phyloP scores from a whole-genome alignment of 2,797 vertebrate species.

The Antrozous pallidus region DNA sequence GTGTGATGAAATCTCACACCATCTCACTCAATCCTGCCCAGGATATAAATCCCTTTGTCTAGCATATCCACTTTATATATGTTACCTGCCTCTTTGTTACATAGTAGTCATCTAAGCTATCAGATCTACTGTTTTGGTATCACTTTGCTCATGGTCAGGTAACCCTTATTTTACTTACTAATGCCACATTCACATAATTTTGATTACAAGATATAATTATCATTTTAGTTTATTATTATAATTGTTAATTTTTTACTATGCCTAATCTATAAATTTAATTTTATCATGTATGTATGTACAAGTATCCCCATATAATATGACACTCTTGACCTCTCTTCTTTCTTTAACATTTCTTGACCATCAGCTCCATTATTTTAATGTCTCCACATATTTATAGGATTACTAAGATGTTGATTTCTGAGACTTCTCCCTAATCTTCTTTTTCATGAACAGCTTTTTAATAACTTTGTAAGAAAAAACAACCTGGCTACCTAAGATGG shows the following conservation, averaged over 20 bases:
- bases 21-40: background rate
- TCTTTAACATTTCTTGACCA: background rate
- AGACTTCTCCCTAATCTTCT: background rate
- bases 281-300: background rate
- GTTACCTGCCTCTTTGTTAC: background rate
- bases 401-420: background rate
- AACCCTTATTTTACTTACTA: background rate
- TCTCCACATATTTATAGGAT: background rate
- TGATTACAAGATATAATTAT: background rate
- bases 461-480: background rate
- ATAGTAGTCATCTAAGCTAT: background rate
- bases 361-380: background rate
- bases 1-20: background rate
- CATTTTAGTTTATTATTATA: background rate
- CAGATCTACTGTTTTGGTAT: background rate
- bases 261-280: background rate
- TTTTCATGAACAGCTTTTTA: background rate
- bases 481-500: background rate
- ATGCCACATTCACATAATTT: background rate
- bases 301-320: background rate
- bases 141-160: no score
- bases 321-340: background rate
- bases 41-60: background rate
- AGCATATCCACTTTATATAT: background rate
- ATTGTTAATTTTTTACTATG: background rate